These are phyloP conservation scores for Protobothrops mucrosquamatus DNA, from an alignment of 2,113 vertebrate genomes.

Conservation along the genomic window DNA sequence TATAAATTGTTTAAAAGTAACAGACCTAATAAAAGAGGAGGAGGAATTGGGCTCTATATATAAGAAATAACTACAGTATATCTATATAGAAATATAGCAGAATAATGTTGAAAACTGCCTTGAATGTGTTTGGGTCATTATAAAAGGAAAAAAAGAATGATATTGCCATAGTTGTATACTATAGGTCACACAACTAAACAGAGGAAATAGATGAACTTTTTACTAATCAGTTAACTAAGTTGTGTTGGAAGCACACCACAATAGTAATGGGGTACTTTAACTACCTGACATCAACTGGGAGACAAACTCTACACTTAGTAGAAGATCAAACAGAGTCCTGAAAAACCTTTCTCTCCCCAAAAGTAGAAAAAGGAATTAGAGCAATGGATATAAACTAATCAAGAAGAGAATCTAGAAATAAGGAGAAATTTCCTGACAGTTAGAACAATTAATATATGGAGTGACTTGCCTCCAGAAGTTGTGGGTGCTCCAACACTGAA, in stretches of 20 bases:
- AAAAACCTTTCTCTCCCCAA: not conserved
- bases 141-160: not conserved
- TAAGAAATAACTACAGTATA: not conserved
- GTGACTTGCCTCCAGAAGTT: not conserved
- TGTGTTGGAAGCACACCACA: not conserved
- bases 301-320: not conserved
- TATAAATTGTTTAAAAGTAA: not conserved
- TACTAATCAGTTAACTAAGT: not conserved
- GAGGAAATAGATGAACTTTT: not conserved
- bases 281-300: not conserved
- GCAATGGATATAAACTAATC: not conserved
- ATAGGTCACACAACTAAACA: not conserved
- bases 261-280: not conserved
- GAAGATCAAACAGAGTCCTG: not conserved
- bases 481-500: not conserved
- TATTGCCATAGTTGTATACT: not conserved
- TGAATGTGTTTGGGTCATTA: not conserved
- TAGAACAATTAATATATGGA: not conserved
- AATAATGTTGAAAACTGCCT: not conserved
- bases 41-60: not conserved
- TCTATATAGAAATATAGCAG: not conserved
- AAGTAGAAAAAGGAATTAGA: not conserved
- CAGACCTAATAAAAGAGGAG: not conserved
- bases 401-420: not conserved
- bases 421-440: not conserved